Base-by-base conservation (phyloP, 2,888 invertebrate genomes). In the Aleiodes alternator region DNA sequence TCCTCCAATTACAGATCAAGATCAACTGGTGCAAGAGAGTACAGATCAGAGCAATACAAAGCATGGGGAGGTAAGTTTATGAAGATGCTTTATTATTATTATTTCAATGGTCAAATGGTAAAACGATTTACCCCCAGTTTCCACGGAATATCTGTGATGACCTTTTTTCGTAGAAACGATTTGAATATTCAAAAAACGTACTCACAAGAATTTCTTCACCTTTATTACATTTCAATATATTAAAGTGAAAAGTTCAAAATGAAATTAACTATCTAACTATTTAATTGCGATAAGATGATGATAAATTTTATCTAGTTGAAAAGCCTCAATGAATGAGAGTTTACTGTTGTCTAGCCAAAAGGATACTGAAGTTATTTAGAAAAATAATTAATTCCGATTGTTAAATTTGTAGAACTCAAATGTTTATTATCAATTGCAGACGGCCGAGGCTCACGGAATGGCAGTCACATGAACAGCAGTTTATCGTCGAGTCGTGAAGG, bases 391-490 rank as follows among this genome's bases (percentile, higher is more conserved):
- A 14, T 34, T 2, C 38, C 0, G 1, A n/a, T 0, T 38, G n/a
- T n/a, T 34, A n/a, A n/a, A 59, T 59, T 34, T 6, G 29, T 11
- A 48, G 8, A 43, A 48, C 6, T 64, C n/a, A 43, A 48, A 3
- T 16, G 9, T 31, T 70, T 59, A 57, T 31, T 34, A 16, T 38
- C 9, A 71, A 11, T 75, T 81, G 34, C 76, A 89, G 92, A 91
- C 80, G 90, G 90, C 70, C 89, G 92, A 61, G 90, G 90, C 80
- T 91, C 92, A 7, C 90, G 93, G 78, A 92, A 92, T 53, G 92
- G 93, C 72, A 93, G 92, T 61, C 92, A 93, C 77, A 92, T 93
- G 72, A 81, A 55, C 29, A 72, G 72, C 53, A 72, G 57, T 61
- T 83, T 83, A 57, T 82, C 86, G 4, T 84, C 84, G 43, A 85